These are phyloP conservation scores for Protosalanx chinensis DNA, from an alignment of 2,797 vertebrate genomes.

Conservation along the genomic window DNA sequence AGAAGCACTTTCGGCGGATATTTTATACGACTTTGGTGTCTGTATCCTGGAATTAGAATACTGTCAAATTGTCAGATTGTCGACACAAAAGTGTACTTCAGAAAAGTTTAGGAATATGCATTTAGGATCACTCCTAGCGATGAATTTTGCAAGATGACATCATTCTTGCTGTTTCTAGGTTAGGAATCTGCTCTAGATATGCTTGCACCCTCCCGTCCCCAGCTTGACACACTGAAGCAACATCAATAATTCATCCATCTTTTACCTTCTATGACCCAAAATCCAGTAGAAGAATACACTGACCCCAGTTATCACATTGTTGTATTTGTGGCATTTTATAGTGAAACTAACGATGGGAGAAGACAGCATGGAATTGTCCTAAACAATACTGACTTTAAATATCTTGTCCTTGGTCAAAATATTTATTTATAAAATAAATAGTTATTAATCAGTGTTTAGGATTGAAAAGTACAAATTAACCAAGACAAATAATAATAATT, in stretches of 20 bases:
- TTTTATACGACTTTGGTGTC: not conserved
- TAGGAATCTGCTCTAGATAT: not conserved
- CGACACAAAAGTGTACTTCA: not conserved
- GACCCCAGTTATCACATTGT: not conserved
- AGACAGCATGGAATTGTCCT: not conserved
- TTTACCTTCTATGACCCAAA: not conserved
- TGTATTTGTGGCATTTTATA: not conserved
- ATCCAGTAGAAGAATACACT: not conserved
- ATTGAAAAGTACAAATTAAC: not conserved
- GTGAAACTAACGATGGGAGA: not conserved
- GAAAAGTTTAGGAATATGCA: not conserved
- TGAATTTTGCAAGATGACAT: not conserved
- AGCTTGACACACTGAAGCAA: not conserved
- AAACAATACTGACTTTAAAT: not conserved
- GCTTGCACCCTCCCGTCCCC: not conserved
- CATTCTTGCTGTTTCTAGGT: not conserved
- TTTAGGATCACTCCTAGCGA: not conserved
- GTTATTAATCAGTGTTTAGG: no score
- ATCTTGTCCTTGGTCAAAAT: not conserved
- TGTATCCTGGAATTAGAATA: not conserved
- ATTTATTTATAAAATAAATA: no score
- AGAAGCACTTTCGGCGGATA: not conserved
- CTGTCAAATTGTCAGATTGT: not conserved
- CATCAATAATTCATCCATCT: not conserved
- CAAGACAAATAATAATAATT: not conserved